Conservation (phyloP, 2,888 invertebrate species). For the Pelosia muscerda region DNA sequence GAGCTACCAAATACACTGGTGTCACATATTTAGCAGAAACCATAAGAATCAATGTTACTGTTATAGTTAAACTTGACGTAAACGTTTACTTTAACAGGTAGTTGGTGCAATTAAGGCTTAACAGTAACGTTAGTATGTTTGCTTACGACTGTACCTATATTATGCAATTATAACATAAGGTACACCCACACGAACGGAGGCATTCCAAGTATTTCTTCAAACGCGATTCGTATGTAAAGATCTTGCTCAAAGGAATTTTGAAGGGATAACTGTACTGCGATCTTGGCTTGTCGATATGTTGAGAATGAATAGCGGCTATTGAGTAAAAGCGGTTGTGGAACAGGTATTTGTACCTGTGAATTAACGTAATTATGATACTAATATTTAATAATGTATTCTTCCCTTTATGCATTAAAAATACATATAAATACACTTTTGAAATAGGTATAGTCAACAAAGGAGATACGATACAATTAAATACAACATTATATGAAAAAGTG, state of each 20-base stretch:
- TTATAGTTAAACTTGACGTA: no score
- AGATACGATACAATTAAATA: no score
- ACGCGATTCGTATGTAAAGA: conserved; percentile 38
- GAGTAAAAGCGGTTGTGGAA: conserved; percentile 6
- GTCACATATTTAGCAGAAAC: no score
- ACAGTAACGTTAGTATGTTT: conserved; percentile 65
- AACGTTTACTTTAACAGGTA: no score
- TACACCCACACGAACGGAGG: conserved; percentile 26
- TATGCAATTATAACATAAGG: conserved; percentile 62
- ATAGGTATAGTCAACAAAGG: no score
- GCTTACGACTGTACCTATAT: conserved; percentile 59
- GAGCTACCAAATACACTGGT: no score
- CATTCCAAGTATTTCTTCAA: conserved; percentile 18
- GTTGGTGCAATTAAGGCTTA: no score
- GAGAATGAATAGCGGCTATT: conserved; percentile 12
- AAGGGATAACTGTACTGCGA: conserved; percentile 38
- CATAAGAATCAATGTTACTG: no score
- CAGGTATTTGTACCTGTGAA: neutral
- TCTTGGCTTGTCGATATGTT: conserved; percentile 9
- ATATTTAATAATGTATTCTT: no score
- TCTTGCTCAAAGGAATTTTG: conserved; percentile 39
- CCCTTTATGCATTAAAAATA: no score
- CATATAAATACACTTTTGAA: no score
- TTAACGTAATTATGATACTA: neutral
- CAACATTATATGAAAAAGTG: no score